Base-by-base conservation (phyloP, 2,797 vertebrate genomes). In the Hapalemur alaotrensis region DNA sequence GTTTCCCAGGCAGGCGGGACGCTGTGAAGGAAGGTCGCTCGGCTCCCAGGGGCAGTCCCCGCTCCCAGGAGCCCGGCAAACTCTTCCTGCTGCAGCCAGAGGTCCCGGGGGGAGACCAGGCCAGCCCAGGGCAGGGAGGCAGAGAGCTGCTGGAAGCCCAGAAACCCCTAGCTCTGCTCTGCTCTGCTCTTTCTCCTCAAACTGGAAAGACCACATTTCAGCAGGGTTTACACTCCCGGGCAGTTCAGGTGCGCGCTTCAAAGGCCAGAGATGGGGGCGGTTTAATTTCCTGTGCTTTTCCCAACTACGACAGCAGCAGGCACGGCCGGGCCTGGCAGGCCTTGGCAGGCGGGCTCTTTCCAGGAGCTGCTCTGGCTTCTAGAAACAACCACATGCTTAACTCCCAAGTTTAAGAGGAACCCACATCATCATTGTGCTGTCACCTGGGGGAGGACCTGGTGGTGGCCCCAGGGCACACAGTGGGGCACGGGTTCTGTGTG, bases 181-280 rank as follows among this genome's bases (percentile, higher is more conserved):
- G 95, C 25, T 3, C 87, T 46, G 76, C 0, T 85, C 84, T 79
- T 93, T 89, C 52, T 94, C 91, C 85, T 61, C 95, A 95, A 95
- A 96, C 10, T 90, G 83, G 98, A 98, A 98, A 0, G 35, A 93
- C 80, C 43, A 52, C 73, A 96, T 97, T 97, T 69, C 90, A 43
- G 35, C n/a, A 2, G 6, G 2, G 48, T 35, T 73, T 28, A 25
- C 43, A 89, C 75, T 76, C 54, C 50, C 1, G 57, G 72, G 80
- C 59, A 90, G 76, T 25, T 76, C 91, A 95, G 95, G 89, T 69
- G 82, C 25, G 1, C 52, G 48, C 80, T 96, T 97, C 92, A 96
- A 93, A 97, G 96, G 93, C 70, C 22, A 0, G 35, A n/a, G 28
- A 12, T 0, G 28, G 38, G 30, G 35, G 48, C 13, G 28, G 32